Conservation (phyloP, 2,113 vertebrate species). For the Dipodomys spectabilis region DNA sequence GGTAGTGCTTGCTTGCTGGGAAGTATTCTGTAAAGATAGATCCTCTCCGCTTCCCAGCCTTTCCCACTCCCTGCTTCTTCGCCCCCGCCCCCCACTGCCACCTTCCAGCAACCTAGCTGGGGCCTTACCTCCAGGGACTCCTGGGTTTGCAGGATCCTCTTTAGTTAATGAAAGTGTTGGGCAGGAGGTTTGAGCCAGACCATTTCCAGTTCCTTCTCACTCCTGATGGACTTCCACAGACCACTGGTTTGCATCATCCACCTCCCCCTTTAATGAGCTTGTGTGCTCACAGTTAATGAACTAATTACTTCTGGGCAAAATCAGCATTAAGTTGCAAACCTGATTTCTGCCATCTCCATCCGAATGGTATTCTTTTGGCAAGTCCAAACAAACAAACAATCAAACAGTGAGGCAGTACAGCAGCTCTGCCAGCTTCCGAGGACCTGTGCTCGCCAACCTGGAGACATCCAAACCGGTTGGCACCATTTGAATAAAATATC, state of each 20-base stretch:
- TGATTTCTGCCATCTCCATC: background rate
- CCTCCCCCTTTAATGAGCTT: slow-evolving; percentile 53
- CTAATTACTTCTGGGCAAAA: slow-evolving; percentile 77
- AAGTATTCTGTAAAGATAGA: accelerated
- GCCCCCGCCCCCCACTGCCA: too few relatives aligned
- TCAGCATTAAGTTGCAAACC: slow-evolving; percentile 74
- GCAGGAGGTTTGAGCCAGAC: slow-evolving; percentile 49
- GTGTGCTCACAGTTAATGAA: slow-evolving; percentile 72
- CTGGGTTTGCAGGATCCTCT: slow-evolving; percentile 68
- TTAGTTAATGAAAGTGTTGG: slow-evolving; percentile 62
- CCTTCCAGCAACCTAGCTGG: slow-evolving; percentile 55
- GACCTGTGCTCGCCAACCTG: slow-evolving; percentile 7
- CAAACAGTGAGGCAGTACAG: background rate
- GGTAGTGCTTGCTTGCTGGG: accelerated
- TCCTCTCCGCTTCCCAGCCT: too few relatives aligned
- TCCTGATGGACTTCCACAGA: slow-evolving; percentile 67
- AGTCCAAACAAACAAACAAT: background rate
- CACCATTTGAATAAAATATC: slow-evolving; percentile 58
- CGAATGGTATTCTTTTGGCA: slow-evolving; percentile 46
- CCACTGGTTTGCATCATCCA: slow-evolving; percentile 58
- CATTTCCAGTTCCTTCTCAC: slow-evolving; percentile 55
- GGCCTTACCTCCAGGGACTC: slow-evolving; percentile 33
- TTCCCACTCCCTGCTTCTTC: too few relatives aligned
- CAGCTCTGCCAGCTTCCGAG: background rate
- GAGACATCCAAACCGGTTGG: background rate